phyloP scores from a whole-genome alignment of 1,140 invertebrate genomes.

The Ylistrum balloti region DNA sequence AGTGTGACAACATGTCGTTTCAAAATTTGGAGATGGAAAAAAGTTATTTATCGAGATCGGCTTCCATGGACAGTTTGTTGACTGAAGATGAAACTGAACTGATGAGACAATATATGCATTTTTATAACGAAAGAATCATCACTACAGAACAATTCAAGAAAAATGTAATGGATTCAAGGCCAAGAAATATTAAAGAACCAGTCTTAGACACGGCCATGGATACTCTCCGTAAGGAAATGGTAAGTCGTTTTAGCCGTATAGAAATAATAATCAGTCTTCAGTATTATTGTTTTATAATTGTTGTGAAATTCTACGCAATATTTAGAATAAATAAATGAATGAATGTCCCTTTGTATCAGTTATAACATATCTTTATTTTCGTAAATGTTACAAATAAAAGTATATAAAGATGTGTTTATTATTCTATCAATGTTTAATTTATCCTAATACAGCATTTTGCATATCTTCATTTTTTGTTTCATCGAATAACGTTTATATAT shows the following conservation, averaged over 20 bases:
- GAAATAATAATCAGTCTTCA: neutral
- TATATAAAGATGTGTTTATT: too few species aligned
- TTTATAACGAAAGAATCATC: neutral
- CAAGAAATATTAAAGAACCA: neutral
- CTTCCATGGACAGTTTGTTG: neutral
- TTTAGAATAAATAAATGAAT: too few species aligned
- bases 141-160: neutral
- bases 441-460: too few species aligned
- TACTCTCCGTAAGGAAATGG: constrained; percentile 39
- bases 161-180: neutral
- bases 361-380: too few species aligned
- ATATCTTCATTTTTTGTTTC: too few species aligned
- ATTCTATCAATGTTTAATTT: too few species aligned
- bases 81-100: neutral
- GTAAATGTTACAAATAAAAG: too few species aligned
- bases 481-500: too few species aligned
- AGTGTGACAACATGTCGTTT: neutral
- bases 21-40: neutral
- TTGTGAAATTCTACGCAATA: too few species aligned
- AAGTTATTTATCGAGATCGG: neutral
- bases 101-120: neutral
- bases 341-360: too few species aligned
- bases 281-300: too few species aligned
- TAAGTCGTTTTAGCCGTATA: too few species aligned
- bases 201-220: constrained; percentile 38